Percentiles rank a stretch among this genome's conserved stretches.
Evolutionary conservation across 2,888 invertebrate genomes (phyloP).

Genomic region (Macrophya alboannulata): DNA sequence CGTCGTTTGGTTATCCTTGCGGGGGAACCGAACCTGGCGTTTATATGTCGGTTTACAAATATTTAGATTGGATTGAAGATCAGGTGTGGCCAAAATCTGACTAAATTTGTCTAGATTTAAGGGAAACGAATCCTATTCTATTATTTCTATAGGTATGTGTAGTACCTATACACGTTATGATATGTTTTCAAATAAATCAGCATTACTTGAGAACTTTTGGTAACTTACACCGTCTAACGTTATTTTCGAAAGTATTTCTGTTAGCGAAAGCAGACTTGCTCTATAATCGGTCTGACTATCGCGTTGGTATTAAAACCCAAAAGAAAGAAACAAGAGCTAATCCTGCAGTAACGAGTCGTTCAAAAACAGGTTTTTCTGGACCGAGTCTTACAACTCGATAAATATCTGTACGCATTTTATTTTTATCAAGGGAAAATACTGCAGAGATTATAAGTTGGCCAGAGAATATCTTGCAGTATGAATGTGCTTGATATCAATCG

Average conservation of each 20-base stretch:
- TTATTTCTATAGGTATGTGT: not conserved
- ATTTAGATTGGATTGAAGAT: conserved; percentile 75
- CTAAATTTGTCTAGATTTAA: not conserved
- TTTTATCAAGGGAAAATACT: too few species aligned
- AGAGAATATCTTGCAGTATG: too few species aligned
- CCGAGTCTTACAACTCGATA: too few species aligned
- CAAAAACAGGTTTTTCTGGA: too few species aligned
- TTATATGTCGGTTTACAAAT: conserved; percentile 71
- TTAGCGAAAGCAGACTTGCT: too few species aligned
- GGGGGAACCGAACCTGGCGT: conserved; percentile 70
- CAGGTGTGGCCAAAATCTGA: conserved; percentile 69
- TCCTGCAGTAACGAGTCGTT: not conserved
- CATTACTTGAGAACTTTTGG: not conserved
- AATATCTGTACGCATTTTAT: too few species aligned
- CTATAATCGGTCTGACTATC: not conserved
- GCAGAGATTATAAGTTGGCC: too few species aligned
- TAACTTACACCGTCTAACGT: not conserved
- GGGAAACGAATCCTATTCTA: not conserved
- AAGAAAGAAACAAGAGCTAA: not conserved
- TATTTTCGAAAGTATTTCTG: too few species aligned
- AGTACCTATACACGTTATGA: not conserved
- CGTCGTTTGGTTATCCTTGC: conserved; percentile 73
- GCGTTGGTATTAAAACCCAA: not conserved
- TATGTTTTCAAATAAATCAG: not conserved
- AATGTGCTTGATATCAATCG: not conserved